Evolutionary conservation across 37 sponge, comb jelly and placozoan species (phyloP).

Genomic region (Chondrilla cf. caribensis): DNA sequence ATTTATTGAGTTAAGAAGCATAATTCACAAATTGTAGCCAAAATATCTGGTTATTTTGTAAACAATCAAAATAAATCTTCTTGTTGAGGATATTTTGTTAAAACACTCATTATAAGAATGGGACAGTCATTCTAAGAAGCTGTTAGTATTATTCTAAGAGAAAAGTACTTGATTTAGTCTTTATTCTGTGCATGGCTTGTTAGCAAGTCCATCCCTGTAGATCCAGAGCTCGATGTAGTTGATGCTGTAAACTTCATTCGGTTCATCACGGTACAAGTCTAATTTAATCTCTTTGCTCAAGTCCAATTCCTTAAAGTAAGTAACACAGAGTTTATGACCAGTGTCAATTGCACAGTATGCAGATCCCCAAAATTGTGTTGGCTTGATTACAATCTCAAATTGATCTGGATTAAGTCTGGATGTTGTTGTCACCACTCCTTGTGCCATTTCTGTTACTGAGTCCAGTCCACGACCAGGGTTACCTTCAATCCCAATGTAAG

Average conservation of each 20-base stretch:
- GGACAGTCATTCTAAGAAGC: too few species aligned
- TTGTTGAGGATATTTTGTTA: too few species aligned
- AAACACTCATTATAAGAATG: too few species aligned
- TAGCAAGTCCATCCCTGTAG: neutral
- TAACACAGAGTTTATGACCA: neutral
- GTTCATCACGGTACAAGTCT: neutral
- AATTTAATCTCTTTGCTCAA: neutral
- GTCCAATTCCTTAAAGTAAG: neutral
- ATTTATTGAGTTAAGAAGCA: too few species aligned
- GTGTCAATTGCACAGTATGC: neutral
- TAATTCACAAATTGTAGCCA: too few species aligned
- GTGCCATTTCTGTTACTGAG: neutral
- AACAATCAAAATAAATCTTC: too few species aligned
- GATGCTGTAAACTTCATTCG: neutral
- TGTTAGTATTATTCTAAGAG: too few species aligned
- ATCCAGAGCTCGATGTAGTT: slow-evolving; percentile 17
- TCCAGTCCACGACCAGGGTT: neutral
- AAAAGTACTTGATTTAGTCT: too few species aligned
- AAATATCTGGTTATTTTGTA: too few species aligned
- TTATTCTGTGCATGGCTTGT: too few species aligned
- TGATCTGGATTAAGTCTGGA: neutral
- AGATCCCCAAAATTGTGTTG: neutral
- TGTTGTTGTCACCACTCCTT: neutral
- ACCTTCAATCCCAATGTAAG: slow-evolving; percentile 22
- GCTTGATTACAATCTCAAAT: neutral